Evolutionary conservation across 2,888 invertebrate species (phyloP).

Genomic region (Chalcosyrphus nemorum): DNA sequence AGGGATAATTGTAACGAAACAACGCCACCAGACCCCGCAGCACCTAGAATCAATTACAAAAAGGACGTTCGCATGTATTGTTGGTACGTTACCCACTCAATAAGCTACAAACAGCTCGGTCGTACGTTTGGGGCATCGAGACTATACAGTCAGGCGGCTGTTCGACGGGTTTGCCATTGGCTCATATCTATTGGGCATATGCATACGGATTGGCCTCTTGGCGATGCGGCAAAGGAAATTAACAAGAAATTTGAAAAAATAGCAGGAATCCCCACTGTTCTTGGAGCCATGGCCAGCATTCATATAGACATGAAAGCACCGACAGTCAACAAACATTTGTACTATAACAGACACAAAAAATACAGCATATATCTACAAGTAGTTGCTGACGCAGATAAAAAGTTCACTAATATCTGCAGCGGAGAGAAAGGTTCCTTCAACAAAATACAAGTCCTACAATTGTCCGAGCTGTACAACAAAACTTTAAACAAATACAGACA

Average conservation of each 20-base stretch:
- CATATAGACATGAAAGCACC: constrained; percentile 73
- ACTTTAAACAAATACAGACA: background rate
- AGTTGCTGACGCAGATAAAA: constrained; percentile 74
- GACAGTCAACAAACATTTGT: constrained; percentile 47
- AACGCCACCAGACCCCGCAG: background rate
- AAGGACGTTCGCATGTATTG: background rate
- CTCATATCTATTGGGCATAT: background rate
- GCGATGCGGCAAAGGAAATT: background rate
- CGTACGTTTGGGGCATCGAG: constrained; percentile 4
- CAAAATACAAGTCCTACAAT: constrained; percentile 73
- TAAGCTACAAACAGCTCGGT: constrained; percentile 5
- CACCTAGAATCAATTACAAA: background rate
- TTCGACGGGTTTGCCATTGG: background rate
- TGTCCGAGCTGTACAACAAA: constrained; percentile 52
- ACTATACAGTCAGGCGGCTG: background rate
- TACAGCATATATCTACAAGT: constrained; percentile 74
- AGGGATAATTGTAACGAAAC: background rate
- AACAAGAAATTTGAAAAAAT: constrained; percentile 25
- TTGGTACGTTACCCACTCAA: background rate
- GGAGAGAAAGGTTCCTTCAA: constrained; percentile 75
- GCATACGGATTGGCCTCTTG: constrained; percentile 63
- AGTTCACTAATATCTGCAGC: constrained; percentile 73
- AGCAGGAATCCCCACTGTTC: constrained; percentile 56
- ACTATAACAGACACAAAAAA: constrained; percentile 68
- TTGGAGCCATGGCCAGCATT: constrained; percentile 73